Evolutionary conservation across 2,888 invertebrate species (phyloP), one percentile per base, ranked within the genome.

Genomic region (Noctua janthina): DNA sequence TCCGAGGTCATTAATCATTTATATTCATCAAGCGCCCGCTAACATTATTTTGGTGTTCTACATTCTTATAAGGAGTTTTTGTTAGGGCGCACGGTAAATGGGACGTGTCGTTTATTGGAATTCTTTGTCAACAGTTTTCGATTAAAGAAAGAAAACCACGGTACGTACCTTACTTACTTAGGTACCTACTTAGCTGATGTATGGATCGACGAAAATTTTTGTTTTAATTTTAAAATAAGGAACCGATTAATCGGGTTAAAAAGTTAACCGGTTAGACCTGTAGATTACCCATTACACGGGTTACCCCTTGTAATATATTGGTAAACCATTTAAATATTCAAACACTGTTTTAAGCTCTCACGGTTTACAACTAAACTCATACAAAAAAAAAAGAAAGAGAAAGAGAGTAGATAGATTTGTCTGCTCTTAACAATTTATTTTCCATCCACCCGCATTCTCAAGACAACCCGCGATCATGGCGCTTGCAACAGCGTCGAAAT

Each of bases 1-100:
- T 72, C 78, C 51, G 70, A 64, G 43, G 84, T 82, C 90, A 93
- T 93, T 91, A 92, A 93, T 93, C 92, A 93, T 89, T 90, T 82
- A 82, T 85, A 90, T 93, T 93, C 91, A 91, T 89, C 86, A 86
- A 79, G 79, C 78, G 79, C 62, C 64, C 74, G 76, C 81, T 71
- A 88, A 82, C 85, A 86, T 90, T 87, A 90, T 87, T 89, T 90
- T 84, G 84, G 82, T 88, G 88, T 79, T 84, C 84, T 76, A 89
- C 84, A 86, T 89, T 85, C 82, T 88, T 83, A 49, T 75, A 87
- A 79, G 87, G 80, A 83, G 83, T 79, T 85, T 89, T 85, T 89
- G 78, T 89, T 64, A 62, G 23, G 79, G 78, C 76, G 67, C 76
- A 67, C 78, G 66, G 76, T 72, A 66, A 81, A 79, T 80, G 79